Conservation (phyloP, 2,888 invertebrate species). For the Trichogramma evanescens region DNA sequence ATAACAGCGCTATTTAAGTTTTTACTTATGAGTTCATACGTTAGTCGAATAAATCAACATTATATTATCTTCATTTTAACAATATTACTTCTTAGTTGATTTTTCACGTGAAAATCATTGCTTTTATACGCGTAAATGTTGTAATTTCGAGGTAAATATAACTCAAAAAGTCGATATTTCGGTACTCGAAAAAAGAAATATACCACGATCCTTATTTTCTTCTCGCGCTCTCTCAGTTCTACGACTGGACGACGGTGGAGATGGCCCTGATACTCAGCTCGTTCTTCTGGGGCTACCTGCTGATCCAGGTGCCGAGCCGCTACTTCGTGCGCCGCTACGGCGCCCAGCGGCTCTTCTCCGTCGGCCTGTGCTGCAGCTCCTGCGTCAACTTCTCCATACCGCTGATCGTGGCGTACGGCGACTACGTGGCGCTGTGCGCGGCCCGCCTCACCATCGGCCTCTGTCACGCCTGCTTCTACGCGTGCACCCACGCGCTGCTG, state of each 20-base stretch:
- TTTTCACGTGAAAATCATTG: too few relatives aligned
- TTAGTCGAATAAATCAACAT: too few relatives aligned
- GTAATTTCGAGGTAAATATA: too few relatives aligned
- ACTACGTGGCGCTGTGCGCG: constrained; percentile 57
- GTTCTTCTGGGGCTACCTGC: constrained; percentile 71
- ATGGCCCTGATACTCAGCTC: constrained; percentile 58
- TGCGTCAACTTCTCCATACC: constrained; percentile 48
- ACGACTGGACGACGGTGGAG: constrained; percentile 53
- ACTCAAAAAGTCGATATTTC: too few relatives aligned
- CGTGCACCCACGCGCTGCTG: constrained; percentile 63
- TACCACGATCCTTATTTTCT: too few relatives aligned
- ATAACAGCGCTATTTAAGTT: too few relatives aligned
- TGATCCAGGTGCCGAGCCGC: constrained; percentile 65
- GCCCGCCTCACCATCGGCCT: constrained; percentile 69
- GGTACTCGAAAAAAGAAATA: too few relatives aligned
- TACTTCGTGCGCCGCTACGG: constrained; percentile 53
- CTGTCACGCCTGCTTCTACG: constrained; percentile 65
- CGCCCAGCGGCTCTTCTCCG: constrained; percentile 42
- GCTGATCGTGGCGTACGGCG: constrained; percentile 50
- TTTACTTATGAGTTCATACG: too few relatives aligned
- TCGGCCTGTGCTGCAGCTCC: constrained; percentile 44
- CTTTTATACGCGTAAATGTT: too few relatives aligned
- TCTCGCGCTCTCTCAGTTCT: constrained; percentile 46
- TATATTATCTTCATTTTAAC: too few relatives aligned
- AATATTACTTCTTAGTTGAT: too few relatives aligned